Evolutionary conservation across 2,797 vertebrate genomes (phyloP), one percentile per base, ranked within the genome.

Genomic region (Bradypus variegatus): DNA sequence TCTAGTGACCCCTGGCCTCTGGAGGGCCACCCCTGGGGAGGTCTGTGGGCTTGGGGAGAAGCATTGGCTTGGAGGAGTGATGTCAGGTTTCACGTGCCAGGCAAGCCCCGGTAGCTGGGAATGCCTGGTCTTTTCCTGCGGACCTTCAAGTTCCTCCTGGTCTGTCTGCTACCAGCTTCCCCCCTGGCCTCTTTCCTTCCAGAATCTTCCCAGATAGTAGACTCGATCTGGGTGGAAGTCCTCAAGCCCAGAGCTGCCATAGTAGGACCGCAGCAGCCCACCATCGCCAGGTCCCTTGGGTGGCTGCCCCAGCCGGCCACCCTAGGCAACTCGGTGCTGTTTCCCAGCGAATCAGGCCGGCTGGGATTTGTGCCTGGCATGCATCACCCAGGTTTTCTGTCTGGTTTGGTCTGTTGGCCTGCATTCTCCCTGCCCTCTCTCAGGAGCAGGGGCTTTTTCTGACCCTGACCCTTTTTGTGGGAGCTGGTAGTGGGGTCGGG

Each of bases 41-140:
- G 12, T 50, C 53, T 31, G 10, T 29, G 69, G 53, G 12, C 3
- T 3, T n/a, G 33, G 53, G 58, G 53, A 85, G 86, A 45, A 50
- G 48, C 8, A 0, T 14, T 23, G 21, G 23, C 12, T 1, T 2
- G 9, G 69, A 53, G 76, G 60, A 48, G 62, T 7, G 7, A 15
- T 3, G 15, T 41, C 41, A 27, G 41, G 55, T 38, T 36, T 78
- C 55, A n/a, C 45, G 1, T 0, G 8, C 31, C 45, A 55, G n/a
- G 36, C 25, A 45, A 45, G 4, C 31, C 36, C 27, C 0, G 0
- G 69, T 2, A 33, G 19, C 79, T 77, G 29, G 1, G n/a, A 9
- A 5, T 6, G 16, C 2, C 0, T 38, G 1, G 0, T 18, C 78
- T 41, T 72, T 65, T 48, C 3, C 14, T 15, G 29, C 38, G 53